Evolutionary conservation across 2,797 vertebrate genomes (phyloP).

Genomic region (Hozukius guyotensis): DNA sequence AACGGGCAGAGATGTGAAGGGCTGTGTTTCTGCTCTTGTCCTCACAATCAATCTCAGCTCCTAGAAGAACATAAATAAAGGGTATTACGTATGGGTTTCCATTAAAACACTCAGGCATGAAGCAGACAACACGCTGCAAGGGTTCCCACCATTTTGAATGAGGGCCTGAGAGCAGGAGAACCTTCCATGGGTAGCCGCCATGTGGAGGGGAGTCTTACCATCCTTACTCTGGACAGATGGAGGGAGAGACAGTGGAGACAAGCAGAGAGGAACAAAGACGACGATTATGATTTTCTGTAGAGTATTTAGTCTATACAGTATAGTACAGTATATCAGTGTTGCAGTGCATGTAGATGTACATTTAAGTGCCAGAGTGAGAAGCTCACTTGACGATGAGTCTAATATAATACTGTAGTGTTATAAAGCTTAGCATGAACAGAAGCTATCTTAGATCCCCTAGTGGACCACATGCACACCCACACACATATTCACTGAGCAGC

Average conservation of each 20-base stretch:
- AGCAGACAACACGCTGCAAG: not conserved
- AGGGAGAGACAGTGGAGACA: not conserved
- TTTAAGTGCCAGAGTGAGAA: not conserved
- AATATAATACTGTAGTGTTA: not conserved
- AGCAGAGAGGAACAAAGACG: not conserved
- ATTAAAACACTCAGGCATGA: not conserved
- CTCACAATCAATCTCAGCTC: constrained; percentile 93
- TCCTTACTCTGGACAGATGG: constrained; percentile 91
- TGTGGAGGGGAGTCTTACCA: constrained; percentile 96
- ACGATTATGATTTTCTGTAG: not conserved
- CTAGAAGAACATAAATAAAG: constrained; percentile 66
- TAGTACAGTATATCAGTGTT: not conserved
- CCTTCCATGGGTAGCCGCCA: constrained; percentile 96
- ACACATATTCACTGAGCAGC: constrained; percentile 62
- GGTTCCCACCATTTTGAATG: constrained; percentile 93
- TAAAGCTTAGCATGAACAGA: constrained; percentile 31
- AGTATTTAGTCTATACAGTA: not conserved
- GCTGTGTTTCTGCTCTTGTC: constrained; percentile 96
- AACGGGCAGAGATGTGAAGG: constrained; percentile 94
- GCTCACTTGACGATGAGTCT: not conserved
- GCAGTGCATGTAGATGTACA: not conserved
- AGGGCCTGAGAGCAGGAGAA: constrained; percentile 98
- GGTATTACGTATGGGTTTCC: not conserved
- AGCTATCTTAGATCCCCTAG: not conserved
- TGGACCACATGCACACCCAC: constrained; percentile 33